These are phyloP conservation scores for Panthera tigris DNA, from an alignment of 2,113 vertebrate species.

Conservation along the genomic window DNA sequence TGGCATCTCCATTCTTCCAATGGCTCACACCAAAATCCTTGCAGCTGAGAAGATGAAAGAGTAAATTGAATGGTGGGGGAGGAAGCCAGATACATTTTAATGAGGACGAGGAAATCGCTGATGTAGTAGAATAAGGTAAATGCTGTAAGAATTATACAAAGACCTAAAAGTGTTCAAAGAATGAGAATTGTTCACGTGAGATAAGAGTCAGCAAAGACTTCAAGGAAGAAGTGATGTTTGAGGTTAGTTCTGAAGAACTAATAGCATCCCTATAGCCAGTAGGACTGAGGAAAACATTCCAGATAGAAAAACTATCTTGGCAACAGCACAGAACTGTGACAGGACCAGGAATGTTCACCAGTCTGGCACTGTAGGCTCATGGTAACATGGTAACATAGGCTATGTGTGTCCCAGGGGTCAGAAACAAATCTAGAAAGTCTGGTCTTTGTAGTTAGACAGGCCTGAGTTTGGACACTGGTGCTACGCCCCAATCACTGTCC, in stretches of 20 bases:
- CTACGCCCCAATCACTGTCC: not conserved
- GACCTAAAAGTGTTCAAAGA: not conserved
- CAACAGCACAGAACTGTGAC: not conserved
- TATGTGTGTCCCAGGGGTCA: not conserved
- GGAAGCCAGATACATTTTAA: not conserved
- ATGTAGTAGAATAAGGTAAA: not conserved
- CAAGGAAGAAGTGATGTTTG: not conserved
- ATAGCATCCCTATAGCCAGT: not conserved
- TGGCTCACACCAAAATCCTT: not conserved
- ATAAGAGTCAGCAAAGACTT: not conserved
- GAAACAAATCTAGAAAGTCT: not conserved
- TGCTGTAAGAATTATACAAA: not conserved
- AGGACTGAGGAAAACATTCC: not conserved
- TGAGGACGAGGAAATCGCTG: not conserved
- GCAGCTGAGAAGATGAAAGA: not conserved
- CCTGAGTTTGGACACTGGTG: not conserved
- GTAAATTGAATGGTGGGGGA: not conserved
- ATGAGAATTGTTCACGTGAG: not conserved
- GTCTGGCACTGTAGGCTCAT: rapidly evolving
- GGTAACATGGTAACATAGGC: not conserved
- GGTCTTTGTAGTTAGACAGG: not conserved
- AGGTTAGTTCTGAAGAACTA: not conserved
- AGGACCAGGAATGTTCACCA: no score
- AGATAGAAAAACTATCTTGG: not conserved
- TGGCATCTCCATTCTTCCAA: not conserved